These are phyloP conservation scores for Dufourea novaeangliae DNA, from an alignment of 1,140 invertebrate species.

Conservation along the genomic window DNA sequence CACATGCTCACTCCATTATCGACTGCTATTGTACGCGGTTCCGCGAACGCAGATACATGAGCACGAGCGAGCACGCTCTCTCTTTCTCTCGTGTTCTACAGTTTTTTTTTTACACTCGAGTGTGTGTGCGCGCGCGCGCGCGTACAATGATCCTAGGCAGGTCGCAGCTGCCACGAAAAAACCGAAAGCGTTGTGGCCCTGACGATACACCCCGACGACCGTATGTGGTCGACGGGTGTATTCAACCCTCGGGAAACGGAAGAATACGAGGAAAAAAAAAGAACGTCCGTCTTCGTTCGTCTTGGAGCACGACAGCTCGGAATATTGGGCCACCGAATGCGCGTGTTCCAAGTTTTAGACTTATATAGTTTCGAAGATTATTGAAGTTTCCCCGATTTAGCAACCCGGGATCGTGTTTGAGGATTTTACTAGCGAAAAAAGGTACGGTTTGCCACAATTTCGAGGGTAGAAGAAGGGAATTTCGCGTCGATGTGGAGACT, in stretches of 20 bases:
- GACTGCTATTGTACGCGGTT: neutral
- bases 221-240: slow-evolving; percentile 1
- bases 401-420: neutral
- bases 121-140: slow-evolving; percentile 16
- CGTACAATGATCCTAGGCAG: slow-evolving; percentile 46
- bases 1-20: neutral
- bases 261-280: slow-evolving; percentile 3
- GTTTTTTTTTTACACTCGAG: neutral
- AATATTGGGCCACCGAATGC: slow-evolving; percentile 3
- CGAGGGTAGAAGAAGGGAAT: no score
- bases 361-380: neutral
- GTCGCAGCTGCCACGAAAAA: slow-evolving; percentile 55
- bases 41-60: neutral
- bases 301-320: slow-evolving; percentile 32
- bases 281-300: slow-evolving; percentile 19
- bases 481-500: no score
- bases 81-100: neutral
- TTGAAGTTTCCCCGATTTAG: neutral
- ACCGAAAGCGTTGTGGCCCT: slow-evolving; percentile 37
- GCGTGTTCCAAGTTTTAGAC: neutral
- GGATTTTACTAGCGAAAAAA: no score
- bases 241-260: slow-evolving; percentile 40
- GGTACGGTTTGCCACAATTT: no score
- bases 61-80: neutral
- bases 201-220: slow-evolving; percentile 13